Evolutionary conservation across 2,113 vertebrate genomes (phyloP).

Genomic region (Cariama cristata): DNA sequence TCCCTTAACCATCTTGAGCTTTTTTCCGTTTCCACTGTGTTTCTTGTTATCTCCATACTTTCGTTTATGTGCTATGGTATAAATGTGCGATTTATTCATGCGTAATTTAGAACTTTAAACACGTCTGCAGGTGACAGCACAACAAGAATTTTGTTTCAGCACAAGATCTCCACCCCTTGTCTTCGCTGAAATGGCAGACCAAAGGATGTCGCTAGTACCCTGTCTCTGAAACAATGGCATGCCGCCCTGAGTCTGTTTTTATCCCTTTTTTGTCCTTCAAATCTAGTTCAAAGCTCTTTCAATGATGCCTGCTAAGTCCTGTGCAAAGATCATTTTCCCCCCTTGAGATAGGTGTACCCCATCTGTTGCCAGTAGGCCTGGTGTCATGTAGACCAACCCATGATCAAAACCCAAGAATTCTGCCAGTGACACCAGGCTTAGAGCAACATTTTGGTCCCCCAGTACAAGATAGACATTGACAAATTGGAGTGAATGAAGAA

Average conservation of each 20-base stretch:
- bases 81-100: neutral
- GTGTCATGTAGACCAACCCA: neutral
- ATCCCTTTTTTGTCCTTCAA: neutral
- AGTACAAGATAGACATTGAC: neutral
- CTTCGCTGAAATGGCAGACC: neutral
- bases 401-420: neutral
- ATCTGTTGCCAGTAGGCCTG: neutral
- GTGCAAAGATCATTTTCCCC: neutral
- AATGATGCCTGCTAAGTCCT: neutral
- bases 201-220: fast-evolving
- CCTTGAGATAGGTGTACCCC: neutral
- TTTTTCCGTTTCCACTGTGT: neutral
- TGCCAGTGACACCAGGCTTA: neutral
- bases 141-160: neutral
- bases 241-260: neutral
- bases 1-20: neutral
- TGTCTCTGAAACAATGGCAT: neutral
- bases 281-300: neutral
- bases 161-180: neutral
- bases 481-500: neutral
- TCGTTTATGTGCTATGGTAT: neutral
- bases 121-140: neutral
- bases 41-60: neutral
- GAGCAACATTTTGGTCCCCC: neutral
- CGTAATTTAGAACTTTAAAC: neutral